Conservation (phyloP, 2,797 vertebrate genomes). For the Lerista edwardsae region DNA sequence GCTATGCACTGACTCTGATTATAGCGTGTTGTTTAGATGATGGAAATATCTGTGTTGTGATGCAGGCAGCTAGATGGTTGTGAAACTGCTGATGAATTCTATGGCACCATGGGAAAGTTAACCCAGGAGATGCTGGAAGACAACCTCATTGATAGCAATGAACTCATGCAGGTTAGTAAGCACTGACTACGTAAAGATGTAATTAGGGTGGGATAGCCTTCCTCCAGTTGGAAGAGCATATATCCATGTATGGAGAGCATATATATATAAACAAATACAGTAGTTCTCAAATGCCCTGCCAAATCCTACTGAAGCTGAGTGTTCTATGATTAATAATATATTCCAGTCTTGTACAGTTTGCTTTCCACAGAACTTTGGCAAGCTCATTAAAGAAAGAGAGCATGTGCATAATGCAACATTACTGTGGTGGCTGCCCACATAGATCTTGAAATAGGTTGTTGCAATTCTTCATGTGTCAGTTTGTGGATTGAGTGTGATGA, state of each 20-base stretch:
- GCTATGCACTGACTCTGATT: background rate
- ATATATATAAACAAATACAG: background rate
- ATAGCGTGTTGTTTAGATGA: constrained; percentile 9
- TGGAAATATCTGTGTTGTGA: constrained; percentile 53
- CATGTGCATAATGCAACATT: constrained; percentile 22
- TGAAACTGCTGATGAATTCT: constrained; percentile 95
- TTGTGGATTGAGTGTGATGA: background rate
- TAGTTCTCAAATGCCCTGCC: background rate
- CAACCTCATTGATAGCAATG: constrained; percentile 88
- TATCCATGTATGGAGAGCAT: too few relatives aligned
- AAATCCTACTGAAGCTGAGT: constrained; percentile 12
- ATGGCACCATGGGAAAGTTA: constrained; percentile 94
- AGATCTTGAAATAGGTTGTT: background rate
- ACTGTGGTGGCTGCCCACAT: background rate
- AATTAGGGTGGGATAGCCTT: background rate
- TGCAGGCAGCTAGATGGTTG: constrained; percentile 93
- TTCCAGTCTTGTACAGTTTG: constrained; percentile 1
- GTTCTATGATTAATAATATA: constrained; percentile 9
- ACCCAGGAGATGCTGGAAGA: constrained; percentile 97
- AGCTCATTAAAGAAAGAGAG: constrained; percentile 15
- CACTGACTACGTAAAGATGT: background rate
- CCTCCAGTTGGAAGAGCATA: background rate
- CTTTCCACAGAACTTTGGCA: background rate
- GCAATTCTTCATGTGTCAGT: background rate
- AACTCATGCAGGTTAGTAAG: constrained; percentile 92